These are phyloP conservation scores for Holotrichia oblita DNA, from an alignment of 1,140 invertebrate genomes.

Conservation along the genomic window DNA sequence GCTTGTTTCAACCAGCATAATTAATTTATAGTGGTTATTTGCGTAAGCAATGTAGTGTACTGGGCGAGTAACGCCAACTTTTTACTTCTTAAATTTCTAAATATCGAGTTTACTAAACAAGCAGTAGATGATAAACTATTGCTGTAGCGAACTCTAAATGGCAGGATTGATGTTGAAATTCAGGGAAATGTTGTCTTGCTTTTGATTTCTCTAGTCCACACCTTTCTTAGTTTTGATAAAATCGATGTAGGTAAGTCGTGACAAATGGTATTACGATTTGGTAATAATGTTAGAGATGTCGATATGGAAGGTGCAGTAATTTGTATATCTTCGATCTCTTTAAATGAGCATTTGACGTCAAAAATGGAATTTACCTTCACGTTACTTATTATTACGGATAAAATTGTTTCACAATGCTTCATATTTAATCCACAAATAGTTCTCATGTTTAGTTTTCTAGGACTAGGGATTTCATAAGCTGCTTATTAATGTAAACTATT, in stretches of 20 bases:
- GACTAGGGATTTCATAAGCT: no score
- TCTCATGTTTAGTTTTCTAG: no score
- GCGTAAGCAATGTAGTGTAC: background rate
- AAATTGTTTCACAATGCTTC: no score
- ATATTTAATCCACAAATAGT: no score
- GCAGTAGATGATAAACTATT: background rate
- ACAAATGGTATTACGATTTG: background rate
- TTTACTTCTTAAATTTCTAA: conserved; percentile 1
- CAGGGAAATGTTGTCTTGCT: background rate
- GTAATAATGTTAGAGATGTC: background rate
- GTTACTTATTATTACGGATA: no score
- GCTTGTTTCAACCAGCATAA: no score
- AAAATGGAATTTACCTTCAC: no score
- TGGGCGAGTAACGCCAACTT: background rate
- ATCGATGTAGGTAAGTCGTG: background rate
- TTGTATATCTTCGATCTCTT: no score
- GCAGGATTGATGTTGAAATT: background rate
- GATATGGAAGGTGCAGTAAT: background rate
- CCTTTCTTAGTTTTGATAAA: background rate
- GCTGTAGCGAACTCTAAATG: background rate
- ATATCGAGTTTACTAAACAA: background rate
- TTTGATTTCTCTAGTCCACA: background rate
- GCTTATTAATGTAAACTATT: no score
- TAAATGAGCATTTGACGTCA: no score
- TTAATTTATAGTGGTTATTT: conserved; percentile 22